These are phyloP conservation scores for Thomomys bottae DNA, from an alignment of 2,113 vertebrate genomes.

Conservation along the genomic window DNA sequence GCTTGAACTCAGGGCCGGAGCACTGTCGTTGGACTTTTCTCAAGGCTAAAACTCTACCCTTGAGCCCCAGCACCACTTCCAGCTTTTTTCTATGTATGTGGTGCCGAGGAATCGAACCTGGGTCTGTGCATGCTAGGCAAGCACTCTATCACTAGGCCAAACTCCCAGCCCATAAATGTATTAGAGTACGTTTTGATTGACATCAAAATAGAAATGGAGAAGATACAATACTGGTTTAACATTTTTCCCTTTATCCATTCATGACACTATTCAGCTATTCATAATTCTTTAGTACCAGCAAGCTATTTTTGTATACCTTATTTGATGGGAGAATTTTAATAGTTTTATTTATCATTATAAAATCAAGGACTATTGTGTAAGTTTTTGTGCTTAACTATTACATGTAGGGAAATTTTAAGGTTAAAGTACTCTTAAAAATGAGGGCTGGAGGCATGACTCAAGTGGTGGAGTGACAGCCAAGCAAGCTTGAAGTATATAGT, in stretches of 20 bases:
- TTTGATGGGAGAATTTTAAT: not conserved
- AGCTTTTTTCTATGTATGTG: no score
- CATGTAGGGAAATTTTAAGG: not conserved
- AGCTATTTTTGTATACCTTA: not conserved
- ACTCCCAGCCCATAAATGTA: no score
- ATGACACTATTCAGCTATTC: not conserved
- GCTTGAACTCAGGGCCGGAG: no score
- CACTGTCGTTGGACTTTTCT: no score
- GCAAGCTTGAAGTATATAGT: not conserved
- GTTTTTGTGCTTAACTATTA: not conserved
- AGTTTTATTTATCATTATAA: not conserved
- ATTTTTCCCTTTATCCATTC: not conserved
- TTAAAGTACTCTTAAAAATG: not conserved
- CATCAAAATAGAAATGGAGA: not conserved
- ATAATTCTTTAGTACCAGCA: not conserved
- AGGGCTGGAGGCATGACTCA: no score
- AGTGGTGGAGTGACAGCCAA: no score
- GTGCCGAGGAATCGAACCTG: no score
- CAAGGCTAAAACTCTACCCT: no score
- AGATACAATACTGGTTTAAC: not conserved
- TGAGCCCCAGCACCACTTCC: no score
- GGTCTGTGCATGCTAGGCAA: no score
- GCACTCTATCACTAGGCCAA: no score
- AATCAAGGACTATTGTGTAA: not conserved
- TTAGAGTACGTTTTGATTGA: not conserved